Percentiles rank a stretch among this genome's conserved stretches.
Evolutionary conservation across 2,113 vertebrate species (phyloP).

Genomic region (Cnemophilus loriae): DNA sequence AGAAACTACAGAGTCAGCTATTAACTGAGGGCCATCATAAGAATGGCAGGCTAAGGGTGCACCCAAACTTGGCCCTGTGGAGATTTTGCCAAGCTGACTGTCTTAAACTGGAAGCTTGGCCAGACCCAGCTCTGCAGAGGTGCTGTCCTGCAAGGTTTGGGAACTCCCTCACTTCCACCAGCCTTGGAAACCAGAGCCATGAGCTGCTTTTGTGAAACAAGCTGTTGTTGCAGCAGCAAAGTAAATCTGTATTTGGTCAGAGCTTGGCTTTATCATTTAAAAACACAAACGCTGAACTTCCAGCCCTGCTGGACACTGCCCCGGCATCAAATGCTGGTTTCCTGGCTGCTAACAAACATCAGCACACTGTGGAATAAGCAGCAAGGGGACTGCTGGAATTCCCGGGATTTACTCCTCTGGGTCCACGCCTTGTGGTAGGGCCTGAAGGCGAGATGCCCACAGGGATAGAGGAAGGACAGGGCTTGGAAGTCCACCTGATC

Average conservation of each 20-base stretch:
- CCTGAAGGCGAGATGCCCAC: background rate
- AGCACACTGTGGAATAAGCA: rapidly evolving
- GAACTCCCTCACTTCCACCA: background rate
- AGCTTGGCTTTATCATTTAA: constrained; percentile 11
- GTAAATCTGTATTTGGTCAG: constrained; percentile 47
- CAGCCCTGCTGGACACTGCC: constrained; percentile 30
- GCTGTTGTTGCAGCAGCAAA: background rate
- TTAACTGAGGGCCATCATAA: background rate
- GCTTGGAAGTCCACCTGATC: background rate
- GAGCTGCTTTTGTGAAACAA: background rate
- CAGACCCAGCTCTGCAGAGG: background rate
- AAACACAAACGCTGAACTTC: constrained; percentile 38
- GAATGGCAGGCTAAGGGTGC: background rate
- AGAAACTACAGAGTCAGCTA: background rate
- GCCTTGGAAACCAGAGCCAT: background rate
- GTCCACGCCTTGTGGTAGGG: rapidly evolving
- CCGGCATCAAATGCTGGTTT: constrained; percentile 11
- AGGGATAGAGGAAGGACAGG: background rate
- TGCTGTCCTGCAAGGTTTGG: background rate
- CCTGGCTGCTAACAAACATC: constrained; percentile 26
- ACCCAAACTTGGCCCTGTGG: background rate
- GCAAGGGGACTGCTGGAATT: background rate
- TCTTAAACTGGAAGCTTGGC: background rate
- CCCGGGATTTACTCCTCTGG: background rate
- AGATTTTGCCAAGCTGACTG: background rate